These are phyloP conservation scores for Cassiopea andromeda DNA, from an alignment of 30 jellyfish, hydroid and myxozoan genomes.

Conservation along the genomic window DNA sequence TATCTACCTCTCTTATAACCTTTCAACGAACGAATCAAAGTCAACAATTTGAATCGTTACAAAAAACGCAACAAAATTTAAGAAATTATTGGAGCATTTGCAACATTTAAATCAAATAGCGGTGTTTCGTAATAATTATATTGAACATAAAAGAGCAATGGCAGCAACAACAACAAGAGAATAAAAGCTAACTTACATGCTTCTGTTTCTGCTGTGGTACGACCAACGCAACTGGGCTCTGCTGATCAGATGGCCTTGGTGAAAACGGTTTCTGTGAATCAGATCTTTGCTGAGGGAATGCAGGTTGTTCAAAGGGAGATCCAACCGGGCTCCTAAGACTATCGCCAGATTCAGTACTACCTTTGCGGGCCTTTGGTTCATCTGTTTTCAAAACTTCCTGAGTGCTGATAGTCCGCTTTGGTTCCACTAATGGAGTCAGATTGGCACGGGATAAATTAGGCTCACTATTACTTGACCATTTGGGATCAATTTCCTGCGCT, in stretches of 20 bases:
- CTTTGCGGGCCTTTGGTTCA: slow-evolving; percentile 50
- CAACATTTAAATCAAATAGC: neutral
- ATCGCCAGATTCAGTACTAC: slow-evolving; percentile 51
- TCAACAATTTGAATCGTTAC: no score
- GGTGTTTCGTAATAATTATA: no score
- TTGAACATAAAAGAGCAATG: neutral
- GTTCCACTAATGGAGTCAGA: slow-evolving; percentile 16
- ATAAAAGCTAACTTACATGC: slow-evolving; percentile 51
- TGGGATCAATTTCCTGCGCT: slow-evolving; percentile 24
- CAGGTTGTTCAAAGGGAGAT: slow-evolving; percentile 65
- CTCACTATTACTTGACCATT: slow-evolving; percentile 77
- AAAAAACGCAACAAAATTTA: no score
- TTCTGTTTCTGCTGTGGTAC: slow-evolving; percentile 68
- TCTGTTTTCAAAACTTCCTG: slow-evolving; percentile 55
- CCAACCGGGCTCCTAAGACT: slow-evolving; percentile 54
- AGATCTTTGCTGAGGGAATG: slow-evolving; percentile 35
- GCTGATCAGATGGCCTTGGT: slow-evolving; percentile 59
- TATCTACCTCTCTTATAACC: no score
- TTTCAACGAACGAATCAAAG: no score
- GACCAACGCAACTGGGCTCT: slow-evolving; percentile 37
- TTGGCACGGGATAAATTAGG: slow-evolving; percentile 66
- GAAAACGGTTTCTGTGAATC: slow-evolving; percentile 69
- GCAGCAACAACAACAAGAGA: neutral
- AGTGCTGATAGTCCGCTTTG: slow-evolving; percentile 28
- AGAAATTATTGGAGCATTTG: no score